Evolutionary conservation across 2,797 vertebrate genomes (phyloP).

Genomic region (Rhabdomys pumilio): DNA sequence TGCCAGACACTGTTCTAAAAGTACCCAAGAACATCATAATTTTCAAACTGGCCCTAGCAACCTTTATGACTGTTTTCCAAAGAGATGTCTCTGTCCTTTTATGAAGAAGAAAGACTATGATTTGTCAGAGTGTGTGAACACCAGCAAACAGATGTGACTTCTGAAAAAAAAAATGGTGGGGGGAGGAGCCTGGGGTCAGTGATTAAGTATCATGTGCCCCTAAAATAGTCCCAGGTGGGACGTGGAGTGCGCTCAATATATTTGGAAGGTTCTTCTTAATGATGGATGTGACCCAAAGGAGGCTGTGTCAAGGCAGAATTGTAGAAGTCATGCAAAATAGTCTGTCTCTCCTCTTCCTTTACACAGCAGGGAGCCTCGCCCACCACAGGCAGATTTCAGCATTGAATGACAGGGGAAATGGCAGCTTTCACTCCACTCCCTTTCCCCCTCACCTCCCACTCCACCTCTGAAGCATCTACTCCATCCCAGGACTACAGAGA

Average conservation of each 20-base stretch:
- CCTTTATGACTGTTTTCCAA: neutral
- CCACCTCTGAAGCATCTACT: neutral
- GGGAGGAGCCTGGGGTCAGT: neutral
- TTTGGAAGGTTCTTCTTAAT: neutral
- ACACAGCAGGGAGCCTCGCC: neutral
- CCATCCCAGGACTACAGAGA: neutral
- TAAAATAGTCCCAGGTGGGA: too few species aligned
- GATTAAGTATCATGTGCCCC: too few species aligned
- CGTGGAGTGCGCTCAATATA: rapidly evolving
- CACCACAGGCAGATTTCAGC: neutral
- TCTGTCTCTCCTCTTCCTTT: neutral
- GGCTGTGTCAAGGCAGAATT: rapidly evolving
- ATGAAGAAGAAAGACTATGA: neutral
- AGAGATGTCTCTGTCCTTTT: neutral
- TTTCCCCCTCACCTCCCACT: neutral
- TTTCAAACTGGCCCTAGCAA: neutral
- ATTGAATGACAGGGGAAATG: neutral
- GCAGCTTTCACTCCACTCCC: neutral
- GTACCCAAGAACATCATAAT: neutral
- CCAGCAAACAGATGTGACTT: neutral
- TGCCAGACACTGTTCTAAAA: neutral
- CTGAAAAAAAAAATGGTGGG: too few species aligned
- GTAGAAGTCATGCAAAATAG: rapidly evolving
- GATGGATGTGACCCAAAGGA: too few species aligned
- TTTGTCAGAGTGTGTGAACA: too few species aligned